Base-by-base conservation (phyloP, 2,113 vertebrate genomes). In the Microtus oregoni region DNA sequence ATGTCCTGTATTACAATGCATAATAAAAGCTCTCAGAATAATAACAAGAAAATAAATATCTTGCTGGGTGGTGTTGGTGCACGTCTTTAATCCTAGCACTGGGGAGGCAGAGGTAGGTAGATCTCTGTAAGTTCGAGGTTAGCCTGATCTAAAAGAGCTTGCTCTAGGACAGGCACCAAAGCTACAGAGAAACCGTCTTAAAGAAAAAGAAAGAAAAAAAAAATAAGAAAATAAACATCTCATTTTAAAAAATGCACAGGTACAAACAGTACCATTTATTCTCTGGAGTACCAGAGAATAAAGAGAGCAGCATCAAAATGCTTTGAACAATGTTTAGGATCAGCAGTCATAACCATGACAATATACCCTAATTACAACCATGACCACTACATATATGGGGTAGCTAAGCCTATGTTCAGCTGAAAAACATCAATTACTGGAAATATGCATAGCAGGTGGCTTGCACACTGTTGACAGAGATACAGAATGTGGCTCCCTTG, bases 211-310 rank as follows among this genome's bases (percentile, higher is more conserved):
- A 85, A 5, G 26, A 92, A 76, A 1, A 91, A 91, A 13, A 78
- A 68, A 24, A 89, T 88, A 78, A 73, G 38, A 91, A 92, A 86
- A 91, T 30, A 95, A 77, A 67, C 0, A 83, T 15, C 24, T 35
- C 28, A 90, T 35, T 35, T 35, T 67, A 83, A 89, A 94, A 90
- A 75, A 17, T 7, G 47, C n/a, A 92, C 92, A 96, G 17, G 58
- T 4, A 94, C 26, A 32, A 96, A 82, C 7, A 94, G 52, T 50
- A 50, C 50, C 50, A 50, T 44, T 91, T 7, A 58, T 50, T 50
- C 11, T 50, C 58, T 58, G 58, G 58, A 58, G 19, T 58, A 81
- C 17, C 79, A 75, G 50, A 72, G 26, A 12, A 86, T 38, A 95
- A 12, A 75, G 83, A 9, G 7, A 89, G 79, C 20, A 44, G 90